These are phyloP conservation scores for Chlorodrepanis virens DNA, from an alignment of 2,113 vertebrate genomes.

Conservation along the genomic window DNA sequence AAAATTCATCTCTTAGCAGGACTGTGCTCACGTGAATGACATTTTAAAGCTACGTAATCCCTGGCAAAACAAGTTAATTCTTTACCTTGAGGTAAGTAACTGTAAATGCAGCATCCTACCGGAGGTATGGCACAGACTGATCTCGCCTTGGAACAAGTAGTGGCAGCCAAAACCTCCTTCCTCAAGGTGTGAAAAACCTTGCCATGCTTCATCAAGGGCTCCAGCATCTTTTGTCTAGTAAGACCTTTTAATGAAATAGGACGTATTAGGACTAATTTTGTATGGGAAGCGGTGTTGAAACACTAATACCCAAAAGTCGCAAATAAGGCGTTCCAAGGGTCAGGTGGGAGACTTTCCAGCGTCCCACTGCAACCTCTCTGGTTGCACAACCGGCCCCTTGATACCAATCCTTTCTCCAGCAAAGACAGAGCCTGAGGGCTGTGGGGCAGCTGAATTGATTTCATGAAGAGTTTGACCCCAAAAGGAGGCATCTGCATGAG, in stretches of 20 bases:
- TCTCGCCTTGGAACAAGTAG: background rate
- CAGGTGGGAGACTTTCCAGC: background rate
- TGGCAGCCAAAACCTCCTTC: background rate
- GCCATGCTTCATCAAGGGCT: background rate
- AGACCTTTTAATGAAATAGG: background rate
- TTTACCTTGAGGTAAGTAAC: constrained; percentile 25
- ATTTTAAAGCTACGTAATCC: background rate
- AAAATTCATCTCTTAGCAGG: background rate
- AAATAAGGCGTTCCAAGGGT: background rate
- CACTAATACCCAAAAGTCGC: background rate
- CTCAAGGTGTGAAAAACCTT: background rate
- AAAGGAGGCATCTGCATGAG: background rate
- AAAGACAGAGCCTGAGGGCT: constrained; percentile 7
- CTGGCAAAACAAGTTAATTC: constrained; percentile 6
- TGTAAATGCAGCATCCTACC: background rate
- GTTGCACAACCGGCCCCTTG: background rate
- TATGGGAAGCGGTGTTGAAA: background rate
- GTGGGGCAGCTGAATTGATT: background rate
- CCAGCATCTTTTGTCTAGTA: background rate
- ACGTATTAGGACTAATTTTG: background rate
- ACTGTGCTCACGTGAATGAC: background rate
- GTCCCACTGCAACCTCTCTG: background rate
- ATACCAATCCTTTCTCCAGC: background rate
- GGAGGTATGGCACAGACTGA: background rate
- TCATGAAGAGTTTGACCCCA: constrained; percentile 14